phyloP scores from a whole-genome alignment of 2,888 invertebrate species.

The Athalia cordata region DNA sequence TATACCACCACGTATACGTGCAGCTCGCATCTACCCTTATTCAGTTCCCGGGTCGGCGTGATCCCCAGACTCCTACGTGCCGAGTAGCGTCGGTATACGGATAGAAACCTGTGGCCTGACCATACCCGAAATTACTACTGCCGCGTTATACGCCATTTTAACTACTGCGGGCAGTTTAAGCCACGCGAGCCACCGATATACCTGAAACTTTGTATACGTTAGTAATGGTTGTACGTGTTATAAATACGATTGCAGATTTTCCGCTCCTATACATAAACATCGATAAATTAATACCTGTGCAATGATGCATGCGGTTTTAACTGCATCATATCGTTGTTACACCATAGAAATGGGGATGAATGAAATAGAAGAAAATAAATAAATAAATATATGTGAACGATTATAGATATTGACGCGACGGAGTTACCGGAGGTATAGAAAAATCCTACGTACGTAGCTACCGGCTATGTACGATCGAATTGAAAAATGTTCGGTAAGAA shows the following conservation, averaged over 20 bases:
- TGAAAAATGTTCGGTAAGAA: conserved; percentile 43
- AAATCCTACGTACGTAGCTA: background rate
- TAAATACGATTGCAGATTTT: too few species aligned
- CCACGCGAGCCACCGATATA: conserved; percentile 3
- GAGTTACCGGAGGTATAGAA: background rate
- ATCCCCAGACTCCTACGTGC: too few species aligned
- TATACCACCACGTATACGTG: too few species aligned
- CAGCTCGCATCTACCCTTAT: too few species aligned
- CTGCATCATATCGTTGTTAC: too few species aligned
- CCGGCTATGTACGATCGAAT: conserved; percentile 24
- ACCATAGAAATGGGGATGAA: too few species aligned
- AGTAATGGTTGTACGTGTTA: background rate
- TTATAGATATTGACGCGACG: conserved; percentile 11
- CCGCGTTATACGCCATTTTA: conserved; percentile 24
- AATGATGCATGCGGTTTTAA: too few species aligned
- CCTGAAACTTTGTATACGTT: background rate
- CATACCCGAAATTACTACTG: conserved; percentile 36
- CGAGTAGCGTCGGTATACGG: background rate
- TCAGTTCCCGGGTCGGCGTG: too few species aligned
- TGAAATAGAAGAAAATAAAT: too few species aligned
- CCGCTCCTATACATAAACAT: too few species aligned
- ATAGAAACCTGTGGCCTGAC: conserved; percentile 21
- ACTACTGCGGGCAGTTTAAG: conserved; percentile 8
- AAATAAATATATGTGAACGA: background rate
- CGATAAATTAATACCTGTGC: too few species aligned